These are phyloP conservation scores for Chrysochloris asiatica DNA, from an alignment of 2,113 vertebrate genomes.

Conservation along the genomic window DNA sequence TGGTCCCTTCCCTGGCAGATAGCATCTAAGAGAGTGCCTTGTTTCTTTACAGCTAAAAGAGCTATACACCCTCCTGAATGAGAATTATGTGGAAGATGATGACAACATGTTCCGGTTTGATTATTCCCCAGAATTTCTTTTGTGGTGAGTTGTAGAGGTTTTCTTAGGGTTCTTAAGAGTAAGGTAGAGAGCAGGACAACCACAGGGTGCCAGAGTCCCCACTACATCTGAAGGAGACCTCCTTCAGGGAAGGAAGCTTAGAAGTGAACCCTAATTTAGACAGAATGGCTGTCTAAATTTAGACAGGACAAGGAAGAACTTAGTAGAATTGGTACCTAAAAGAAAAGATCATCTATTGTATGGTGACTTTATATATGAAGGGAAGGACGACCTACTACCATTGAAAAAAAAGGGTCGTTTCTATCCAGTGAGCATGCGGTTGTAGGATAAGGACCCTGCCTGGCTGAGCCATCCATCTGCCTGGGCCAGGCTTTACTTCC, in stretches of 20 bases:
- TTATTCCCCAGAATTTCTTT: constrained; percentile 97
- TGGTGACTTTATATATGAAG: not conserved
- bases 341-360: not conserved
- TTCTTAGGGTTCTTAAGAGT: not conserved
- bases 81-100: constrained; percentile 99
- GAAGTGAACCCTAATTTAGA: not conserved
- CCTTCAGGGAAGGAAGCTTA: not conserved
- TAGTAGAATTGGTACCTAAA: not conserved
- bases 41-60: constrained; percentile 91
- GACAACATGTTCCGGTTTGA: constrained; percentile 99
- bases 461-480: not conserved
- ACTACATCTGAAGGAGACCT: not conserved
- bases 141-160: constrained; percentile 89
- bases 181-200: not conserved
- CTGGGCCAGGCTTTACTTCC: too few relatives aligned
- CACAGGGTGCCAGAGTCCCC: not conserved
- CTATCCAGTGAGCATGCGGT: not conserved
- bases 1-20: not conserved
- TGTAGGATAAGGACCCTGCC: not conserved
- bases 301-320: too few relatives aligned
- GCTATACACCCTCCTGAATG: constrained; percentile 97
- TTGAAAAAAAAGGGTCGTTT: not conserved
- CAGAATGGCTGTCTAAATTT: not conserved
- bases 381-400: not conserved
- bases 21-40: not conserved